A percentile compares a stretch with the other conserved stretches of the same genome.
Conservation (phyloP, 2,797 vertebrate species). For the Amblyopsis hoosieri region DNA sequence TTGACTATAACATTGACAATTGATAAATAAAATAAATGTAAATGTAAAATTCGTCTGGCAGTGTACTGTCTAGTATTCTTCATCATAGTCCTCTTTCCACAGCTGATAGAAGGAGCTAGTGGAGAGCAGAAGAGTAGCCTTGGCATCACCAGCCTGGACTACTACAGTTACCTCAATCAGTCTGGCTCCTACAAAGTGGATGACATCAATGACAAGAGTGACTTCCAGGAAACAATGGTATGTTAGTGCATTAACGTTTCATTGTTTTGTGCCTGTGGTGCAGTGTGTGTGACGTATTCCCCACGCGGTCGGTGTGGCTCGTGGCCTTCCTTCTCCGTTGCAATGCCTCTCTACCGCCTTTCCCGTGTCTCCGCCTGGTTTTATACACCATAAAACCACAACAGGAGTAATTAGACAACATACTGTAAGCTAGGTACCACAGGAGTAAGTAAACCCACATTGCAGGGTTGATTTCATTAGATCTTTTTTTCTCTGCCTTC, state of each 20-base stretch:
- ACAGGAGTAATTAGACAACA: conserved; percentile 63
- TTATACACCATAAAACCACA: conserved; percentile 63
- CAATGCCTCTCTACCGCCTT: conserved; percentile 21
- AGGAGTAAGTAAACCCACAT: conserved; percentile 44
- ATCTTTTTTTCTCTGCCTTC: conserved; percentile 33
- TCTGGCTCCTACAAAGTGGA: conserved; percentile 97
- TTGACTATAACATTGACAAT: too few species aligned
- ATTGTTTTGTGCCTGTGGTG: background rate
- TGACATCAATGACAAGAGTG: conserved; percentile 92
- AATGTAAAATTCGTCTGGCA: too few species aligned
- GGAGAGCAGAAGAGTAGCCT: conserved; percentile 88
- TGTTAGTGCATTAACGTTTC: conserved; percentile 19
- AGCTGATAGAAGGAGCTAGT: conserved; percentile 95
- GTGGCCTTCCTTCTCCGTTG: conserved; percentile 22
- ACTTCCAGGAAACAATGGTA: conserved; percentile 96
- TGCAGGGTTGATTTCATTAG: conserved; percentile 27
- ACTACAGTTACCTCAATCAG: conserved; percentile 95
- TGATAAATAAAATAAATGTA: too few species aligned
- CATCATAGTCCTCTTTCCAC: conserved; percentile 7
- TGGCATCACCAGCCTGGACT: conserved; percentile 94
- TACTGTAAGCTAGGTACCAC: conserved; percentile 35
- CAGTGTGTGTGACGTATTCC: background rate
- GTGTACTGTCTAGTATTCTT: too few species aligned
- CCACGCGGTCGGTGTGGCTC: conserved; percentile 13
- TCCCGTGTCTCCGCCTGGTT: conserved; percentile 59